Conservation (phyloP, 2,888 invertebrate species). For the Chironomus riparius region DNA sequence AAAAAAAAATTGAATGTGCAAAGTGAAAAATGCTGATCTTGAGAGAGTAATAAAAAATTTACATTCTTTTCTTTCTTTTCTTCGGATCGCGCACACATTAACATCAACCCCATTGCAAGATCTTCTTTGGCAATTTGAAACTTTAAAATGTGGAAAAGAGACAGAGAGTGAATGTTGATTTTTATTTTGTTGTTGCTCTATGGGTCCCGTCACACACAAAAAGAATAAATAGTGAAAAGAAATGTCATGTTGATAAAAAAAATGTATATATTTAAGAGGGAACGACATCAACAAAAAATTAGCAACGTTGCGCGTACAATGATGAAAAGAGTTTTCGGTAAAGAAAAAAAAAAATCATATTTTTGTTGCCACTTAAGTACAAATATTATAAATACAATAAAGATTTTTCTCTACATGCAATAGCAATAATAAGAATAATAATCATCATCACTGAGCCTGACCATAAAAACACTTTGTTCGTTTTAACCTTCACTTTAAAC, state of each 20-base stretch:
- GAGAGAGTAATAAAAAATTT: not conserved
- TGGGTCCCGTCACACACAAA: too few relatives aligned
- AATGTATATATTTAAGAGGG: too few relatives aligned
- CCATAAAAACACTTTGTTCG: constrained; percentile 26
- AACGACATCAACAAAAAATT: too few relatives aligned
- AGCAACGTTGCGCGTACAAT: not conserved
- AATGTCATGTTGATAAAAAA: too few relatives aligned
- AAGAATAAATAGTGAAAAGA: too few relatives aligned
- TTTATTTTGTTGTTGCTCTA: too few relatives aligned
- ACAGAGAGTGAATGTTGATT: not conserved
- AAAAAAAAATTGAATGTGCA: not conserved
- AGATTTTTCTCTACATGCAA: not conserved
- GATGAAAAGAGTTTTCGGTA: not conserved
- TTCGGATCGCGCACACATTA: not conserved
- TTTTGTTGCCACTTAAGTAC: not conserved
- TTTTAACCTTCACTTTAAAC: constrained; percentile 24
- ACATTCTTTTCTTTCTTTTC: not conserved
- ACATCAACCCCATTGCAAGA: not conserved
- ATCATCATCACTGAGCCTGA: constrained; percentile 8
- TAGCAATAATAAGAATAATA: not conserved
- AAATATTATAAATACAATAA: not conserved
- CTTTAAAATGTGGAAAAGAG: not conserved
- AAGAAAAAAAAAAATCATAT: too few relatives aligned
- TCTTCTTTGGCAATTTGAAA: not conserved
- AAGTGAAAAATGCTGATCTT: constrained; percentile 6